phyloP scores from a whole-genome alignment of 1,140 invertebrate genomes.

The Diploscapter pachys region DNA sequence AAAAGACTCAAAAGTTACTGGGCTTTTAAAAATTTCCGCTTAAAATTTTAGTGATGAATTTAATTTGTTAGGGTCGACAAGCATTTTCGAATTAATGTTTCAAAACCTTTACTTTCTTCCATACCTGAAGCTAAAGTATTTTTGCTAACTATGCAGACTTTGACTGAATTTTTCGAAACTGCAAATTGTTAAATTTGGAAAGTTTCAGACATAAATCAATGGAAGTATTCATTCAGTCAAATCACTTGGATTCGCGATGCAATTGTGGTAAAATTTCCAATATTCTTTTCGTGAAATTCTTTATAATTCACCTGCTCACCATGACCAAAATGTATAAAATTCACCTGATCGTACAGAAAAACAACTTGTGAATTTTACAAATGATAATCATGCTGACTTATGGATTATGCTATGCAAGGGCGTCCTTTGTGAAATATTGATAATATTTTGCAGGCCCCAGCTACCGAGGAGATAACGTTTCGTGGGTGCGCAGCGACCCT shows the following conservation, averaged over 20 bases:
- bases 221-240: constrained; percentile 3
- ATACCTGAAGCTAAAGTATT: background rate
- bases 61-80: background rate
- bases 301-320: background rate
- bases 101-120: background rate
- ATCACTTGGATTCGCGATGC: constrained; percentile 8
- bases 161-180: too few species aligned
- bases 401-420: background rate
- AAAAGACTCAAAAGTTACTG: background rate
- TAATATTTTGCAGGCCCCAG: constrained; percentile 17
- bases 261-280: background rate
- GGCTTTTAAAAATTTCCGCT: background rate
- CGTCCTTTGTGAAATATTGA: background rate
- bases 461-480: constrained; percentile 23
- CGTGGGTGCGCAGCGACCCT: constrained; percentile 13
- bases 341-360: background rate
- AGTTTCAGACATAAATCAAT: constrained; percentile 15
- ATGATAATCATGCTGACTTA: background rate
- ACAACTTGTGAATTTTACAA: background rate
- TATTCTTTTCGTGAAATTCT: background rate
- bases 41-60: background rate
- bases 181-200: background rate
- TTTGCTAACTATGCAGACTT: background rate
- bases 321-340: background rate
- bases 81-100: background rate